A percentile compares a stretch with the other conserved stretches of the same genome.
Conservation (phyloP, 1,140 invertebrate species). For the Camponotus floridanus region DNA sequence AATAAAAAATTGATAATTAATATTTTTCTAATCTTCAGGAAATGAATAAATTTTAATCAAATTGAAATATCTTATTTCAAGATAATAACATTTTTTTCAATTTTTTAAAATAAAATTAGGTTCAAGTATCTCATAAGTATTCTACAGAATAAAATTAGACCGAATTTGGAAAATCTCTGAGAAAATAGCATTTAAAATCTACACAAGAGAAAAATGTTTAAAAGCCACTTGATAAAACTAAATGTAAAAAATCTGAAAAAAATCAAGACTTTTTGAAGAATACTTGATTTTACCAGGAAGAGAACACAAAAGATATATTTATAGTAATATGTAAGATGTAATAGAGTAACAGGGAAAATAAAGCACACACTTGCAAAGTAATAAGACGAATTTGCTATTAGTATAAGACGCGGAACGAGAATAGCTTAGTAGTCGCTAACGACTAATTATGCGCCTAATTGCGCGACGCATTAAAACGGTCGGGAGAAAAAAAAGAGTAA, state of each 20-base stretch:
- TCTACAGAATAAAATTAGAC: too few species aligned
- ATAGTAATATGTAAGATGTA: not conserved
- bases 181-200: not conserved
- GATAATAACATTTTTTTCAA: too few species aligned
- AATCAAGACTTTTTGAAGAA: not conserved
- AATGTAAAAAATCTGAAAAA: not conserved
- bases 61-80: too few species aligned
- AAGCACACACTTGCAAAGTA: not conserved
- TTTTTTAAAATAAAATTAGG: too few species aligned
- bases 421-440: slow-evolving; percentile 19
- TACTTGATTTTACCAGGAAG: not conserved
- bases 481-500: not conserved
- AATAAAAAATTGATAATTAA: too few species aligned
- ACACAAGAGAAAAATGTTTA: not conserved
- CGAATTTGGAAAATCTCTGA: not conserved
- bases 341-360: not conserved
- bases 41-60: too few species aligned
- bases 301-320: not conserved
- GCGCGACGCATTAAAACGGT: slow-evolving; percentile 49
- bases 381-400: slow-evolving; percentile 10
- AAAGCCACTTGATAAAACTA: not conserved
- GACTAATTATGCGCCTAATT: slow-evolving; percentile 49
- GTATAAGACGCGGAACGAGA: slow-evolving; percentile 16
- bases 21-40: too few species aligned
- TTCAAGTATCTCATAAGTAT: too few species aligned